A percentile compares a stretch with the other conserved stretches of the same genome.
Evolutionary conservation across 2,888 invertebrate genomes (phyloP).

Genomic region (Stegana nigrithorax): DNA sequence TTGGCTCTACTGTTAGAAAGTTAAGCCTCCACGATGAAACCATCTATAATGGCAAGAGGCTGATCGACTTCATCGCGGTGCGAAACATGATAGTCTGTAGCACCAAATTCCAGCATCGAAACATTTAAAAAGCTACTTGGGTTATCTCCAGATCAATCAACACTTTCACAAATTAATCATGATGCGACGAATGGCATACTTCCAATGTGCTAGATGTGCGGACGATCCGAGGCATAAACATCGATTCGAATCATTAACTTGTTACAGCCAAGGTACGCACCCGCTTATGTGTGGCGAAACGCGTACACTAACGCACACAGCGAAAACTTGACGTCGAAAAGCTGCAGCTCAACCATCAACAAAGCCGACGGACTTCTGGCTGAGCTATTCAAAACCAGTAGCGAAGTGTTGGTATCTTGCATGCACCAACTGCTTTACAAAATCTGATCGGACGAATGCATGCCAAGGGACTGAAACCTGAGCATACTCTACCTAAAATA

Average conservation of each 20-base stretch:
- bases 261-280: no score
- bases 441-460: not conserved
- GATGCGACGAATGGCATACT: conserved; percentile 19
- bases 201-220: conserved; percentile 15
- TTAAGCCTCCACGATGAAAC: conserved; percentile 19
- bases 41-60: conserved; percentile 14
- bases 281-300: no score
- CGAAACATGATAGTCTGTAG: conserved; percentile 22
- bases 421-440: not conserved
- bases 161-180: conserved; percentile 1
- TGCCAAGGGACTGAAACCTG: not conserved
- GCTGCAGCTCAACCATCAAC: no score
- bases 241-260: conserved; percentile 23
- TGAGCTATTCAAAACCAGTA: not conserved
- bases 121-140: conserved; percentile 20
- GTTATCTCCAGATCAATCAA: not conserved
- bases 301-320: no score
- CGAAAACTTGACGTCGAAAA: no score
- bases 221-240: conserved; percentile 23
- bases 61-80: conserved; percentile 20
- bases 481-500: not conserved
- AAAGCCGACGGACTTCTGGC: not conserved
- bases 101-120: conserved; percentile 23
- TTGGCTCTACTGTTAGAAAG: conserved; percentile 13
- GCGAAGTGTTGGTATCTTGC: not conserved